Conservation (phyloP, 1,140 invertebrate genomes). For the Megalopta genalis region DNA sequence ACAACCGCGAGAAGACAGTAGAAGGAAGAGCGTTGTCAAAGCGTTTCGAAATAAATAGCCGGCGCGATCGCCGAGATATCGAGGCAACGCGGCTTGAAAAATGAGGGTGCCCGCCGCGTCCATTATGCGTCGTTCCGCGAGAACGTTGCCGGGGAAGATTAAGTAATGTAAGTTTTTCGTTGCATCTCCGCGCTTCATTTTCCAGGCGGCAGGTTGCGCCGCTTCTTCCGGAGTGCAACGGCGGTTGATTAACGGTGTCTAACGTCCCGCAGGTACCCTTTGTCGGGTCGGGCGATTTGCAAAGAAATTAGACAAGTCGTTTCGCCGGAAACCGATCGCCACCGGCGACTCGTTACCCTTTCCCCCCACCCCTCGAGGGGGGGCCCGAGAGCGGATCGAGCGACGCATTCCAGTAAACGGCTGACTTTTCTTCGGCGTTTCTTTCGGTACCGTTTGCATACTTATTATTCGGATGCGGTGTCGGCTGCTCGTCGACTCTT, state of each 20-base stretch:
- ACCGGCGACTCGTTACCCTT: conserved; percentile 4
- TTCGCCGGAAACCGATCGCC: background rate
- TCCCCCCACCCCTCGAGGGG: background rate
- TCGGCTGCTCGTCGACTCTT: conserved; percentile 54
- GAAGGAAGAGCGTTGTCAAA: no score
- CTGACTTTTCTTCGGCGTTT: conserved; percentile 25
- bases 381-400: background rate
- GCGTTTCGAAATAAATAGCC: no score
- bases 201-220: no score
- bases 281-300: background rate
- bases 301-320: conserved; percentile 6
- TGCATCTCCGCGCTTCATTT: no score
- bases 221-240: no score
- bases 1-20: no score
- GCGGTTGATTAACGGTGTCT: background rate
- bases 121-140: no score
- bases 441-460: conserved; percentile 37
- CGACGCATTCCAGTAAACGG: conserved; percentile 24
- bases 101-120: no score
- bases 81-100: no score
- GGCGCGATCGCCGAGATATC: no score
- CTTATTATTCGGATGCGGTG: conserved; percentile 55
- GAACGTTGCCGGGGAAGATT: no score
- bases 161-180: no score
- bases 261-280: background rate